Evolutionary conservation across 2,888 invertebrate species (phyloP), one percentile per base, ranked within the genome.

Genomic region (Choreutis nemorana): DNA sequence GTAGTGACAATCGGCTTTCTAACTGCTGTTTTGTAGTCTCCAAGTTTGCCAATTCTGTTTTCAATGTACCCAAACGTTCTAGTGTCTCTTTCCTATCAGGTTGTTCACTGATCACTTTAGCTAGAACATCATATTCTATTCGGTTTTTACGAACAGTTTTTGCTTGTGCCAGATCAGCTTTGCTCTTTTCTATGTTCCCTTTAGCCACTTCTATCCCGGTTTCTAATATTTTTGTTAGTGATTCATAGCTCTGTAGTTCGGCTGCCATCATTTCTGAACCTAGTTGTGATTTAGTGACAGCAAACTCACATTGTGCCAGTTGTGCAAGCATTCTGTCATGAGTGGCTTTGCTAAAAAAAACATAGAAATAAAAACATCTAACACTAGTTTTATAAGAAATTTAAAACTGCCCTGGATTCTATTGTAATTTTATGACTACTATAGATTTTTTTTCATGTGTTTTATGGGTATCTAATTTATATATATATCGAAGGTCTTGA

Each of bases 101-200:
- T 55, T 96, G 94, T 48, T 90, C 87, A 42, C 88, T 89, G 36
- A 97, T 96, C 1, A 94, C 87, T 60, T 93, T 92, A 0, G 96
- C 96, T 22, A 97, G 55, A 7, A 94, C 87, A 75, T 97, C 95
- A 70, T 97, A 97, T 59, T 96, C 95, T 73, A 91, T 89, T 48
- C 92, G 84, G 59, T 97, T 94, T 55, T 93, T 92, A 8, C 96
- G 83, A 14, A 94, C 87, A 41, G 89, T 87, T 57, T 93, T 93
- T 0, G 94, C 94, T 50, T 90, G 83, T 23, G 87, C 84, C 4
- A 95, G 66, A 45, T 92, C 91, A 4, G 81, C 70, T 68, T 96
- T 94, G 33, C 91, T 91, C 33, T 85, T 85, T 36, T 89, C 87
- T 42, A 97, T 94, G 40, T 91, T 88, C 8, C 81, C 75, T 55